Evolutionary conservation across 2,888 invertebrate species (phyloP).

Genomic region (Notodromas monacha): DNA sequence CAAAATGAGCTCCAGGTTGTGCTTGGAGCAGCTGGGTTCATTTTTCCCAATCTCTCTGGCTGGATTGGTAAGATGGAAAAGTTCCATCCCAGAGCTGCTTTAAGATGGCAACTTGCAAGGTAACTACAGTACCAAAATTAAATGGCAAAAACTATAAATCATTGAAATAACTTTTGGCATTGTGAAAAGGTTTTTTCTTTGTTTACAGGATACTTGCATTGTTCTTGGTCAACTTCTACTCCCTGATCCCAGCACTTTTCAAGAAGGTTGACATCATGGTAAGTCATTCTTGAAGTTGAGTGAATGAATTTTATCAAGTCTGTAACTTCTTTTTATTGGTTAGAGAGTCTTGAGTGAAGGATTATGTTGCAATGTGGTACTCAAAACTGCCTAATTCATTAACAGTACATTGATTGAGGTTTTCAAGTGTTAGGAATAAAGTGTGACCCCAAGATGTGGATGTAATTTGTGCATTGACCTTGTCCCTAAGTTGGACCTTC

Average conservation of each 20-base stretch:
- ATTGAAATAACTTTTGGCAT: constrained; percentile 2
- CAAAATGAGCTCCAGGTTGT: constrained; percentile 72
- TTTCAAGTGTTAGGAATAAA: no score
- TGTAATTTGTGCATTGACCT: no score
- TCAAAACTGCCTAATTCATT: no score
- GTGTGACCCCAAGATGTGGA: no score
- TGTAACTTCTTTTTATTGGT: no score
- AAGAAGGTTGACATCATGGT: constrained; percentile 53
- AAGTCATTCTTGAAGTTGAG: no score
- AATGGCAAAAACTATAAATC: constrained; percentile 6
- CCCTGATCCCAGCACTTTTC: constrained; percentile 65
- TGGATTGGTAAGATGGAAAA: constrained; percentile 47
- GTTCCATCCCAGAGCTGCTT: constrained; percentile 69
- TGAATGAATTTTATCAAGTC: no score
- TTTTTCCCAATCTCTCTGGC: constrained; percentile 71
- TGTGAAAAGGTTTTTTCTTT: constrained; percentile 8
- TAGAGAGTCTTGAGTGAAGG: no score
- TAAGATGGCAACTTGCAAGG: constrained; percentile 65
- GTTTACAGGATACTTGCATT: constrained; percentile 53
- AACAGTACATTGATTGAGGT: no score
- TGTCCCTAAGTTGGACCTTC: no score
- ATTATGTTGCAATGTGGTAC: no score
- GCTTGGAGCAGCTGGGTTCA: constrained; percentile 49
- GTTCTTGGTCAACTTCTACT: constrained; percentile 72
- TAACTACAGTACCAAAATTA: constrained; percentile 18